These are phyloP conservation scores for Dichetophora obliterata DNA, from an alignment of 2,888 invertebrate species.

Conservation along the genomic window DNA sequence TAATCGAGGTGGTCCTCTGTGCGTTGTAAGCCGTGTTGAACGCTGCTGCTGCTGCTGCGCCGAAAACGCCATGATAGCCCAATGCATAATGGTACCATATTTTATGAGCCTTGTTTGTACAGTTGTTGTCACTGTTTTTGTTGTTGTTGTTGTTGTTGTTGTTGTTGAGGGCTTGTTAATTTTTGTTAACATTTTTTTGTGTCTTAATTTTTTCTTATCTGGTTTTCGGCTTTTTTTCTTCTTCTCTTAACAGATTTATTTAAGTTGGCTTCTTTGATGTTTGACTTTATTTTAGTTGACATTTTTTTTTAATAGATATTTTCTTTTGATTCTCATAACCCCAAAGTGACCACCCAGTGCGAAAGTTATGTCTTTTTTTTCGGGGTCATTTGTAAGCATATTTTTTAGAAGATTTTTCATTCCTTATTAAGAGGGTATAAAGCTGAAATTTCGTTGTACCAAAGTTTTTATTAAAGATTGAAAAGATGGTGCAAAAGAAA, in stretches of 20 bases:
- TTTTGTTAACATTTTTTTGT: slow-evolving; percentile 37
- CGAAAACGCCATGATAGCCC: slow-evolving; percentile 1
- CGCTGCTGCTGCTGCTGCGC: neutral
- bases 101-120: slow-evolving; percentile 44
- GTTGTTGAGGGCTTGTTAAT: slow-evolving; percentile 55
- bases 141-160: slow-evolving; percentile 44
- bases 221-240: slow-evolving; percentile 46
- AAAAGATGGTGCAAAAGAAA: too few relatives aligned
- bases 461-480: too few relatives aligned
- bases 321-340: neutral
- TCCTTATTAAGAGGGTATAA: neutral
- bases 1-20: slow-evolving; percentile 53
- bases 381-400: neutral
- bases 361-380: neutral
- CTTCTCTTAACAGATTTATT: slow-evolving; percentile 46
- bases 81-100: slow-evolving; percentile 43
- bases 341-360: slow-evolving; percentile 27
- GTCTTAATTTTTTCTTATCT: slow-evolving; percentile 40
- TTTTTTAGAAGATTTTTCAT: neutral
- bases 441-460: neutral
- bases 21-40: slow-evolving; percentile 36
- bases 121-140: slow-evolving; percentile 42
- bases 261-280: slow-evolving; percentile 57
- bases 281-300: slow-evolving; percentile 60
- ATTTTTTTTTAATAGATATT: slow-evolving; percentile 55